These are phyloP conservation scores for Argynnis bischoffii DNA, from an alignment of 2,888 invertebrate species.

Conservation along the genomic window DNA sequence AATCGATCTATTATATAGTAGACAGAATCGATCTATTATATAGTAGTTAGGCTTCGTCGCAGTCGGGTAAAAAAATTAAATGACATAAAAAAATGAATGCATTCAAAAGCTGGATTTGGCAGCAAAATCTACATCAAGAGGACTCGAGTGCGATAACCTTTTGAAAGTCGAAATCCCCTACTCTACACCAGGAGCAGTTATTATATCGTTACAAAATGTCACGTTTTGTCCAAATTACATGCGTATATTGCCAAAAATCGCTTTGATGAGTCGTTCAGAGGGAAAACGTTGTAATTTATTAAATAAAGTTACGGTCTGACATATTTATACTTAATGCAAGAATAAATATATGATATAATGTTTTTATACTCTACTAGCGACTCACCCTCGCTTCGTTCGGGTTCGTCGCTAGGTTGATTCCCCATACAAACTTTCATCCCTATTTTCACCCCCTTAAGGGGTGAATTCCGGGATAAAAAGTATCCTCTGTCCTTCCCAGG, in stretches of 20 bases:
- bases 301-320: too few species aligned
- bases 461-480: too few species aligned
- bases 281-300: not conserved
- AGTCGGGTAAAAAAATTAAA: too few species aligned
- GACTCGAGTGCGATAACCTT: conserved; percentile 27
- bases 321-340: too few species aligned
- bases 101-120: conserved; percentile 15
- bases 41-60: too few species aligned
- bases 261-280: conserved; percentile 1
- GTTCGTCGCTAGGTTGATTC: too few species aligned
- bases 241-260: conserved; percentile 4
- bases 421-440: too few species aligned
- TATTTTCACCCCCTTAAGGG: too few species aligned
- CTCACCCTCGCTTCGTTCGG: too few species aligned
- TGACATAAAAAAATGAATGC: not conserved
- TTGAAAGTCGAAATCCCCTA: conserved; percentile 25
- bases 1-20: conserved; percentile 1
- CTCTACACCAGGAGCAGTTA: conserved; percentile 20
- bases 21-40: conserved; percentile 12
- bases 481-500: too few species aligned
- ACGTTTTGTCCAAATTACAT: conserved; percentile 27
- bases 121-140: conserved; percentile 16
- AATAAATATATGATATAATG: too few species aligned
- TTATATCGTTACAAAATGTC: conserved; percentile 30
- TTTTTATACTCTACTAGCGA: too few species aligned